Percentiles rank a stretch among this genome's conserved stretches.
Evolutionary conservation across 2,113 vertebrate genomes (phyloP).

Genomic region (Myanophis thanlyinensis): DNA sequence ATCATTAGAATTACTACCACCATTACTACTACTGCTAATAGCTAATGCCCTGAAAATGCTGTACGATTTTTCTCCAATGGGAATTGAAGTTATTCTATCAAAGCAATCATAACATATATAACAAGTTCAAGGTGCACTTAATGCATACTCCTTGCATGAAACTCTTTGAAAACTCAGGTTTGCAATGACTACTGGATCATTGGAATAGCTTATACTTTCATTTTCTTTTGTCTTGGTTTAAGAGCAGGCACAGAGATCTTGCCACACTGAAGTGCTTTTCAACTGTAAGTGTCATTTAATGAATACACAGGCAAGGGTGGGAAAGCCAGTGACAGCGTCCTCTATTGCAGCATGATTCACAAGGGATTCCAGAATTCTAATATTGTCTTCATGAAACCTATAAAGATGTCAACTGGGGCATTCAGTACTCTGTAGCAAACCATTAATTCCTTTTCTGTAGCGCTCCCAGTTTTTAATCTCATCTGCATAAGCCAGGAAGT

Average conservation of each 20-base stretch:
- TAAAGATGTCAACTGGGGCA: background rate
- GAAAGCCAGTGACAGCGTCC: background rate
- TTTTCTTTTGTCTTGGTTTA: slow-evolving; percentile 1
- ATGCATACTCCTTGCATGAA: background rate
- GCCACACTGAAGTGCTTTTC: background rate
- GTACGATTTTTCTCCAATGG: background rate
- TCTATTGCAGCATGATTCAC: background rate
- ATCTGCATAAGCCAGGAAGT: background rate
- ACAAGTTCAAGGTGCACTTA: background rate
- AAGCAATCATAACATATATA: background rate
- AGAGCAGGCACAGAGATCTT: background rate
- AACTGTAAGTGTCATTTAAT: background rate
- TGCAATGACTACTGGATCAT: background rate
- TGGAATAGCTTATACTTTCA: background rate
- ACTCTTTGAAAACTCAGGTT: background rate
- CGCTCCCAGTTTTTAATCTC: background rate
- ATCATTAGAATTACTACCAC: background rate
- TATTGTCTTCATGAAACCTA: slow-evolving; percentile 4
- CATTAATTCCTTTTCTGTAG: background rate
- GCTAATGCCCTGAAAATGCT: background rate
- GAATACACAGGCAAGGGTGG: background rate
- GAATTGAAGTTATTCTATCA: background rate
- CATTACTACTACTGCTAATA: background rate
- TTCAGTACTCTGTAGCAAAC: background rate
- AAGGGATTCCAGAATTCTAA: background rate